A percentile compares a stretch with the other conserved stretches of the same genome.
Evolutionary conservation across 2,888 invertebrate species (phyloP).

Genomic region (Lepidocyrtoides sp.): DNA sequence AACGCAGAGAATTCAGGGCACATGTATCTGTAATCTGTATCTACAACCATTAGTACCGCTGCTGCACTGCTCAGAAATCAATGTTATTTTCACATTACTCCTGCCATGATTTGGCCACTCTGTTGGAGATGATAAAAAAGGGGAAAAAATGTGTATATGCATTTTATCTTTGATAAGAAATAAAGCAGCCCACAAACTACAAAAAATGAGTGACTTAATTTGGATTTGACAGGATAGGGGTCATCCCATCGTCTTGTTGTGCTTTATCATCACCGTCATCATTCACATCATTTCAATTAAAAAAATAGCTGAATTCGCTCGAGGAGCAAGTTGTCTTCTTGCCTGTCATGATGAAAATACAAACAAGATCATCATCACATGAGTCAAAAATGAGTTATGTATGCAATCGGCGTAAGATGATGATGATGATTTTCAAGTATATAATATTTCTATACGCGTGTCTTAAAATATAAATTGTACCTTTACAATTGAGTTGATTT

Average conservation of each 20-base stretch:
- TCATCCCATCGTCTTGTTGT: conserved; percentile 64
- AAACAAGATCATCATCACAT: conserved; percentile 28
- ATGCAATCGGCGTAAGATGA: too few species aligned
- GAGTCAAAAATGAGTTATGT: too few species aligned
- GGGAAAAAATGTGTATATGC: conserved; percentile 18
- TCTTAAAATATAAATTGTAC: too few species aligned
- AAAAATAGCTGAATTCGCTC: neutral
- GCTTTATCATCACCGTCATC: conserved; percentile 30
- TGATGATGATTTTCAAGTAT: too few species aligned
- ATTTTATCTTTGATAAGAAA: conserved; percentile 32
- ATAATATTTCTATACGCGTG: too few species aligned
- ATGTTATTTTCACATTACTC: too few species aligned
- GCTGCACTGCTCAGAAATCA: neutral
- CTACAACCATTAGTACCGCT: neutral
- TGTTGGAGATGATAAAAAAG: neutral
- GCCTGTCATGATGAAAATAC: conserved; percentile 34
- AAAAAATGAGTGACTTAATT: conserved; percentile 77
- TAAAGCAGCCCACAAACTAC: conserved; percentile 35
- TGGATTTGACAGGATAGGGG: conserved; percentile 75
- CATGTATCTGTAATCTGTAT: neutral
- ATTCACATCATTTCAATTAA: neutral
- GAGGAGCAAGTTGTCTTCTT: conserved; percentile 16
- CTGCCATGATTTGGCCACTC: too few species aligned
- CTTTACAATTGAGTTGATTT: too few species aligned
- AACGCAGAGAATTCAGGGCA: conserved; percentile 33